Evolutionary conservation across 2,113 vertebrate species (phyloP).

Genomic region (Festucalex cinctus): DNA sequence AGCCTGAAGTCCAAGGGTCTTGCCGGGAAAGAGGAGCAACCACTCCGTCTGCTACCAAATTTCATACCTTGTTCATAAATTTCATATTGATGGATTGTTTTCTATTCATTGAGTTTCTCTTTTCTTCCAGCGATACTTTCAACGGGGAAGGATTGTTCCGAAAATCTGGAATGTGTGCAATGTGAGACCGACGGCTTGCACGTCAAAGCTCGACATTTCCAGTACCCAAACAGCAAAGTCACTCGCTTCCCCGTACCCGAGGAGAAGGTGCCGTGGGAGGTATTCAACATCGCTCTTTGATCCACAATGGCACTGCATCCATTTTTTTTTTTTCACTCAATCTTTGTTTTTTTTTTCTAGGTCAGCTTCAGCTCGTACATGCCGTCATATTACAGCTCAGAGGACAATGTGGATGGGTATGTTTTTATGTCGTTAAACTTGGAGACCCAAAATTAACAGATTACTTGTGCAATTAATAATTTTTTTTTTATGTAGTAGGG

Average conservation of each 20-base stretch:
- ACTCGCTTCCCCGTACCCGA: constrained; percentile 87
- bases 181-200: constrained; percentile 60
- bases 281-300: constrained; percentile 46
- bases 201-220: constrained; percentile 75
- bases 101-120: background rate
- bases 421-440: constrained; percentile 10
- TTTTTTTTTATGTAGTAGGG: too few species aligned
- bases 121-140: constrained; percentile 20
- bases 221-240: constrained; percentile 75
- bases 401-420: constrained; percentile 55
- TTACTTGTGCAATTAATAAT: too few species aligned
- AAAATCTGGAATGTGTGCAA: constrained; percentile 13
- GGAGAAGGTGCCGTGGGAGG: constrained; percentile 95
- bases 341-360: constrained; percentile 58
- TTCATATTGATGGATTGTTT: background rate
- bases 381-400: constrained; percentile 67
- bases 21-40: constrained; percentile 49
- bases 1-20: constrained; percentile 70
- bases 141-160: constrained; percentile 33
- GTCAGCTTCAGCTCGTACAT: constrained; percentile 77
- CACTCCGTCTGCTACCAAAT: constrained; percentile 68
- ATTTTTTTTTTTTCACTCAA: background rate
- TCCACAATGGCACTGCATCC: background rate
- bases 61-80: background rate
- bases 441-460: too few species aligned